Base-by-base conservation (phyloP, 2,888 invertebrate genomes). In the Pediacus dermestoides region DNA sequence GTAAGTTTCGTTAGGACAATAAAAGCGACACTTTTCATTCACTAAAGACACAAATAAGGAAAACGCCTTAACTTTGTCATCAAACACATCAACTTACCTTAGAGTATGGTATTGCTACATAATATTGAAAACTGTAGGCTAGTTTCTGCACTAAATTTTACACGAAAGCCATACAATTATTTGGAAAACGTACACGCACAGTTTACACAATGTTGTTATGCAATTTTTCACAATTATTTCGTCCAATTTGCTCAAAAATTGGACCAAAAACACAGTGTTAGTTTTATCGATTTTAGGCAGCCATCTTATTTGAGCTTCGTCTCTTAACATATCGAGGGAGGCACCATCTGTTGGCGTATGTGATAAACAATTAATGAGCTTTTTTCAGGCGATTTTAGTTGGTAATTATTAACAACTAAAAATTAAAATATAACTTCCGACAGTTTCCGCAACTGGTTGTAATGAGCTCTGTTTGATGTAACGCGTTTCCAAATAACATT, bases 251-350 rank as follows among this genome's bases (percentile, higher is more conserved):
- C 41, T 35, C 46, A 55, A 53, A 52, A 53, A 52, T 50, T 46
- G 45, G 52, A 51, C 43, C 48, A 59, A 63, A 61, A 60, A n/a
- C 55, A 63, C 59, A 55, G 50, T 54, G 50, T 53, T 48, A 51
- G 50, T 54, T 52, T 57, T 64, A 64, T 64, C 63, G 64, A 64
- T 63, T 52, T 44, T 38, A 39, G 57, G 49, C 63, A 53, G 64
- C 64, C 64, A 64, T 64, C 60, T 64, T 64, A 47, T 44, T 44
- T 45, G 42, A 44, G 49, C 50, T 52, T 48, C 50, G 47, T 50
- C 46, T 49, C 47, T 49, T 48, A 44, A 44, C 28, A 34, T 31
- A 30, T 38, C 26, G 37, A 26, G 33, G 16, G n/a, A 12, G 10
- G 43, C 46, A 48, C 37, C 50, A 41, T 48, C 50, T 42, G 23